Conservation (phyloP, 2,113 vertebrate species). For the Sceloporus undulatus region DNA sequence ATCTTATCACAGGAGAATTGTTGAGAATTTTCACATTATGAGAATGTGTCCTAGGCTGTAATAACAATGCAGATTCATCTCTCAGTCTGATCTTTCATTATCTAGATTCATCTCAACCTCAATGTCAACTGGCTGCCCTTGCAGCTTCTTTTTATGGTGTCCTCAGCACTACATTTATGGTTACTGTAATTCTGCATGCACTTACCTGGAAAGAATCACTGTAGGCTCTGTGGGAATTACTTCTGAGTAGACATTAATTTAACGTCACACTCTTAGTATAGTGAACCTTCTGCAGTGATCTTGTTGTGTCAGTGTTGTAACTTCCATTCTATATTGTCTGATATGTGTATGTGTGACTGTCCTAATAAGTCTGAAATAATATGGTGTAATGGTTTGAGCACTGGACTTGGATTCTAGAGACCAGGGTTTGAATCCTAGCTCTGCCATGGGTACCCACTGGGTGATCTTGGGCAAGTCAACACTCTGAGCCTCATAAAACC, state of each 20-base stretch:
- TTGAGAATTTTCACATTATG: not conserved
- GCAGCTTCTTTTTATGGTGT: conserved; percentile 17
- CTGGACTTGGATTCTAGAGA: no score
- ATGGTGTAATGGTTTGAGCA: no score
- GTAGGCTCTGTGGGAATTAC: not conserved
- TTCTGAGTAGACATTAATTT: not conserved
- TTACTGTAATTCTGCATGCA: not conserved
- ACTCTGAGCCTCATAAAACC: no score
- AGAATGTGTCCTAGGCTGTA: not conserved
- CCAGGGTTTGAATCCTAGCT: no score
- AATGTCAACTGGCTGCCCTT: not conserved
- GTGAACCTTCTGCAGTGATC: not conserved
- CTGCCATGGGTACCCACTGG: no score
- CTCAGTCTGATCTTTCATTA: not conserved
- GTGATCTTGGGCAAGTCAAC: no score
- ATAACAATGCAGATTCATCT: not conserved
- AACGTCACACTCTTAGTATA: conserved; percentile 15
- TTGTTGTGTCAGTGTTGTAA: not conserved
- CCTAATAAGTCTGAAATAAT: not conserved
- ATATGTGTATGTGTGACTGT: not conserved
- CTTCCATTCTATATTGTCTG: not conserved
- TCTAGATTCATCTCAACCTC: conserved; percentile 12
- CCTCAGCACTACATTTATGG: not conserved
- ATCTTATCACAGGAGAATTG: not conserved
- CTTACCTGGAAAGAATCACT: not conserved